A percentile compares a stretch with the other conserved stretches of the same genome.
Evolutionary conservation across 2,888 invertebrate species (phyloP).

Genomic region (Nephrocerus scutellatus): DNA sequence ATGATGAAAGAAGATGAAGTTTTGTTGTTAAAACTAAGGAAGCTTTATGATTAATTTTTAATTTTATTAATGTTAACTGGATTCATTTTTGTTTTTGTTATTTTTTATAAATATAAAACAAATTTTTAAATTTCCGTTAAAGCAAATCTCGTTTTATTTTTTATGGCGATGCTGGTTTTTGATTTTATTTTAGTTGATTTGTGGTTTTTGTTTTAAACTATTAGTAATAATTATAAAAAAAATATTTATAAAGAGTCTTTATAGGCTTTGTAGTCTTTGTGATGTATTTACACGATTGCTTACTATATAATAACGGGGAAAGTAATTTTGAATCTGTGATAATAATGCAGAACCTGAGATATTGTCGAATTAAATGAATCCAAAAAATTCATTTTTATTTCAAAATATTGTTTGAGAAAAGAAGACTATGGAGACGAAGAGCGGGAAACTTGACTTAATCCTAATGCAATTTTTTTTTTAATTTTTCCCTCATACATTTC

Average conservation of each 20-base stretch:
- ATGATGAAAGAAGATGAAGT: no score
- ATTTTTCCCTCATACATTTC: no score
- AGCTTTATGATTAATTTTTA: slow-evolving; percentile 11
- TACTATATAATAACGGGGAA: no score
- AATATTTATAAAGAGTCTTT: slow-evolving; percentile 40
- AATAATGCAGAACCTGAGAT: no score
- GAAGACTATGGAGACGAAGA: no score
- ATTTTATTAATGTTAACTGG: slow-evolving; percentile 12
- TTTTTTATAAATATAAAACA: slow-evolving; percentile 37
- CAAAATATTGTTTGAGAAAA: no score
- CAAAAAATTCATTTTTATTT: no score
- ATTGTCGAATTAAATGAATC: no score
- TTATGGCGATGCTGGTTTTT: slow-evolving; percentile 36
- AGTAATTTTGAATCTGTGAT: no score
- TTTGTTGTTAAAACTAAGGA: slow-evolving; percentile 8
- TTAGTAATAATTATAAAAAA: not conserved
- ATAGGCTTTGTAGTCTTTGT: slow-evolving; percentile 45
- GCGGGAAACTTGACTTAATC: no score
- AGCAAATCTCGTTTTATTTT: slow-evolving; percentile 15
- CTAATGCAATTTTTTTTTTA: no score
- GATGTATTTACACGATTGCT: slow-evolving; percentile 17
- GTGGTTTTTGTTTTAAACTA: slow-evolving; percentile 15
- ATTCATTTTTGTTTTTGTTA: slow-evolving; percentile 22
- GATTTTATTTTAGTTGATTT: no score
- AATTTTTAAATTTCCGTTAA: slow-evolving; percentile 2